Evolutionary conservation across 2,113 vertebrate species (phyloP).

Genomic region (Mormyrus iriodes): DNA sequence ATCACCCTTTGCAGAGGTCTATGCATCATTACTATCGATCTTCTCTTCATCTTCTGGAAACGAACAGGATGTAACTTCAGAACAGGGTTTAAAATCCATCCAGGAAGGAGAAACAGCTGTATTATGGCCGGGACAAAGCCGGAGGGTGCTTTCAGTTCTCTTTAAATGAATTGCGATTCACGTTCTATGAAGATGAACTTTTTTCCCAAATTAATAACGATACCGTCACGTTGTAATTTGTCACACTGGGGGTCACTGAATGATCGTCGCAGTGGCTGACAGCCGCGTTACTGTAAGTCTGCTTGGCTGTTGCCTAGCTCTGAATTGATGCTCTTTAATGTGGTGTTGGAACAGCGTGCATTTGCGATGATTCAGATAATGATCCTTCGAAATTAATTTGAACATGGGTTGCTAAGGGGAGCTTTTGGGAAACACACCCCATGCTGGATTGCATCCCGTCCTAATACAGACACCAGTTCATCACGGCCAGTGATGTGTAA

Average conservation of each 20-base stretch:
- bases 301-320: not conserved
- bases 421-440: not conserved
- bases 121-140: not conserved
- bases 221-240: not conserved
- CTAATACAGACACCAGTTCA: not conserved
- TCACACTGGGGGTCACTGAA: not conserved
- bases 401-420: not conserved
- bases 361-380: not conserved
- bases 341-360: not conserved
- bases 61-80: not conserved
- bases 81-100: not conserved
- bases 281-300: not conserved
- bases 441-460: not conserved
- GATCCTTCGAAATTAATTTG: not conserved
- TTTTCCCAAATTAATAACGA: not conserved
- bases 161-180: not conserved
- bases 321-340: not conserved
- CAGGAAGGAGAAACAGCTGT: not conserved
- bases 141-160: not conserved
- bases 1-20: not conserved
- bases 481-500: not conserved
- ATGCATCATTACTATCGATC: not conserved
- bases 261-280: not conserved
- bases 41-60: not conserved
- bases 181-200: not conserved